Base-by-base conservation (phyloP, 1,140 invertebrate species). In the Diuraphis noxia region DNA sequence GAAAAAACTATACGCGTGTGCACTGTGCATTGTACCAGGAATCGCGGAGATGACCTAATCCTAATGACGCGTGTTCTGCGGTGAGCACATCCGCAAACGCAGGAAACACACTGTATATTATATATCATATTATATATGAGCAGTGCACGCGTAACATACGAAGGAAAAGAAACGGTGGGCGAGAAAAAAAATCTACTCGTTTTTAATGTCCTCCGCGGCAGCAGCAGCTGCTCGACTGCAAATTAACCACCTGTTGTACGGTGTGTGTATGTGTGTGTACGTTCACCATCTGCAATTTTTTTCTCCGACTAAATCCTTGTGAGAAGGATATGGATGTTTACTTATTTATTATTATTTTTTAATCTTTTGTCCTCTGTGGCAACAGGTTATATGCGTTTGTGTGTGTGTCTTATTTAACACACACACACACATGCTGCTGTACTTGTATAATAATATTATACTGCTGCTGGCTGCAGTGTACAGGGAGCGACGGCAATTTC, bases 171-270 rank as follows among this genome's bases (percentile, higher is more conserved):
- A 46, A 46, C 43, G 40, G 43, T 34, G 43, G 43, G 43, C 43
- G 43, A 49, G 43, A 91, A 36, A 91, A 82, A 90, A 91, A 81
- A 91, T 72, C 56, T 72, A 72, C 25, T 46, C 56, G 25, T 82
- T 49, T 38, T 81, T 40, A 79, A 90, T 43, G 77, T 91, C 72
- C 63, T 63, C 88, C 52, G 36, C 88, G n/a, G 21, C 77, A 81
- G 43, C 43, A 7, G 88, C 88, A 46, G 89, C 77, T 81, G 63
- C 72, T 91, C 43, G 23, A 36, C 43, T 40, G 77, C 89, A 91
- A 91, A 91, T 91, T 91, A 90, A 91, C 89, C 89, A 91, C 89
- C 89, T 91, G 89, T 91, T 91, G 89, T 36, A 36, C n/a, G 21
- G 30, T 41, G 30, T 41, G 2, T 30, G 38, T n/a, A 30, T 43